A percentile compares a stretch with the other conserved stretches of the same genome.
Conservation (phyloP, 92 coral and sea anemone species). For the Heliopora coerulea region DNA sequence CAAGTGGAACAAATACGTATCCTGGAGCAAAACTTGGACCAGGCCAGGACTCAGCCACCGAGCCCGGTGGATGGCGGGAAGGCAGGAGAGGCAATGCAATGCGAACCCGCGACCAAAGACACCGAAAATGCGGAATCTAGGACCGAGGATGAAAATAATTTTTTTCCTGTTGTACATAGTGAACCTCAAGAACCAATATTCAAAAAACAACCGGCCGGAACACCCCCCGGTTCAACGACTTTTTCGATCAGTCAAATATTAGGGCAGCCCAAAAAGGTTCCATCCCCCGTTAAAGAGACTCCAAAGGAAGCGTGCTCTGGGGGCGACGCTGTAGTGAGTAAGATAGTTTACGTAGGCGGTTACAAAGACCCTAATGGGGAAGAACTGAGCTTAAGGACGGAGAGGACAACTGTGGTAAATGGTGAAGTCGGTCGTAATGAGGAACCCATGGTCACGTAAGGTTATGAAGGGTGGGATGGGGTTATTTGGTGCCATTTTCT, state of each 20-base stretch:
- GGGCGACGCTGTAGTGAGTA: constrained; percentile 44
- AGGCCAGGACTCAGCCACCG: constrained; percentile 33
- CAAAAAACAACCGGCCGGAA: constrained; percentile 2
- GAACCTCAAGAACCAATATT: constrained; percentile 17
- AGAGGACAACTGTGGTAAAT: constrained; percentile 7
- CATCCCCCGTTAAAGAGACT: constrained; percentile 23
- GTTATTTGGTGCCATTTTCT: not conserved
- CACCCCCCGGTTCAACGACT: constrained; percentile 44
- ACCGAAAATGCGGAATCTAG: not conserved
- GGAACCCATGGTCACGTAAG: constrained; percentile 36
- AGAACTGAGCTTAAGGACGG: constrained; percentile 20
- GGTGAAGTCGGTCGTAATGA: not conserved
- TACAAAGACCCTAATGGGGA: constrained; percentile 25
- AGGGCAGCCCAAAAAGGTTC: constrained; percentile 29
- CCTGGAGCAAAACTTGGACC: constrained; percentile 39
- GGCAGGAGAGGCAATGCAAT: constrained; percentile 61
- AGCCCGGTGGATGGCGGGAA: constrained; percentile 40
- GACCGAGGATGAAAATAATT: constrained; percentile 1
- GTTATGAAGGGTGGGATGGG: constrained; percentile 8
- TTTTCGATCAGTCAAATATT: constrained; percentile 40
- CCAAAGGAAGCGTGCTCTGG: constrained; percentile 6
- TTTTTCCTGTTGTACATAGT: not conserved
- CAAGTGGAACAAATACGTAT: constrained; percentile 32
- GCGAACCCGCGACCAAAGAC: constrained; percentile 55
- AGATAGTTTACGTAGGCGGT: constrained; percentile 32